These are phyloP conservation scores for Eupithecia exiguata DNA, from an alignment of 2,888 invertebrate genomes.

Conservation along the genomic window DNA sequence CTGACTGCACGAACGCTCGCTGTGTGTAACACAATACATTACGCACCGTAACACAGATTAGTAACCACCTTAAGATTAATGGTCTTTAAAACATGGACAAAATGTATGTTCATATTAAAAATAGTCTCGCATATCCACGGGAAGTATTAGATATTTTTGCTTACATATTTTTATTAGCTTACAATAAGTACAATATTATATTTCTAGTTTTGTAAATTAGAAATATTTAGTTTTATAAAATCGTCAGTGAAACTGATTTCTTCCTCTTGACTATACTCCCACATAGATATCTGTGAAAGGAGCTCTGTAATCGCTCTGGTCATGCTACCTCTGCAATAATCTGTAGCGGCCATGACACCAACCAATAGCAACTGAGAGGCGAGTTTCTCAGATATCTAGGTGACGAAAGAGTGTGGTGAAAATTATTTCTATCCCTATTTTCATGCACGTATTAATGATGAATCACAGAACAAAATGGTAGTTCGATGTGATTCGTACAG, in stretches of 20 bases:
- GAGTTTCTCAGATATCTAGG: not conserved
- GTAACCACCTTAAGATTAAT: not conserved
- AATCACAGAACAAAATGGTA: constrained; percentile 3
- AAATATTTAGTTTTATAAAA: constrained; percentile 11
- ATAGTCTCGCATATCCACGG: not conserved
- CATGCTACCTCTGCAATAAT: not conserved
- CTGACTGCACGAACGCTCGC: too few relatives aligned
- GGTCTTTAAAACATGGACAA: not conserved
- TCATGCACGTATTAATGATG: constrained; percentile 1
- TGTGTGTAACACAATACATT: too few relatives aligned
- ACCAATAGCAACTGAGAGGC: not conserved
- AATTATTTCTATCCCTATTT: not conserved
- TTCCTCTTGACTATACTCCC: not conserved
- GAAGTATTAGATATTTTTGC: not conserved
- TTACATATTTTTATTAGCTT: not conserved
- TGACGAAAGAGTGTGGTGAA: not conserved
- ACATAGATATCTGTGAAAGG: not conserved
- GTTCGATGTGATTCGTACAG: not conserved
- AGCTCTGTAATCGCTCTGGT: not conserved
- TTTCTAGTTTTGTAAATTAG: constrained; percentile 9
- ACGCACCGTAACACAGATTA: too few relatives aligned
- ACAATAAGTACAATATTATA: constrained; percentile 9
- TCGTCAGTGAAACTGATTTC: constrained; percentile 1
- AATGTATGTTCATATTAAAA: not conserved
- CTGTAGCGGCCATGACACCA: not conserved